Percentiles rank a stretch among this genome's conserved stretches.
Evolutionary conservation across 35 echinoderm and acorn worm genomes (phyloP).

Genomic region (Amphiura filiformis): DNA sequence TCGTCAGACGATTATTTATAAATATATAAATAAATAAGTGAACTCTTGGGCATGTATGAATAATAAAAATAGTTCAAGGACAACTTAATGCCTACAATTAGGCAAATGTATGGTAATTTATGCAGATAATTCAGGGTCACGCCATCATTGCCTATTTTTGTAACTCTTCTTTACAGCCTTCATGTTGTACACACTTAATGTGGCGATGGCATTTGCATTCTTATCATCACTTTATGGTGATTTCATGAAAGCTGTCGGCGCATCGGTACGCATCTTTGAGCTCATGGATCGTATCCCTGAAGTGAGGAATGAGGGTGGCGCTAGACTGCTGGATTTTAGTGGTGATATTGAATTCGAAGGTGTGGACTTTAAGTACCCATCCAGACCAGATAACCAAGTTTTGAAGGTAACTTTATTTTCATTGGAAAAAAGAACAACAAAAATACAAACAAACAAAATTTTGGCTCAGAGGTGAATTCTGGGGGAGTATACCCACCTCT

Average conservation of each 20-base stretch:
- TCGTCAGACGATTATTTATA: too few relatives aligned
- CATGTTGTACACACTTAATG: slow-evolving; percentile 98
- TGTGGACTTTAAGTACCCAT: slow-evolving; percentile 84
- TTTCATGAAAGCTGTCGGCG: slow-evolving; percentile 97
- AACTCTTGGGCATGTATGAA: too few relatives aligned
- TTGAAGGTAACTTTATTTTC: slow-evolving; percentile 67
- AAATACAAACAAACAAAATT: background rate
- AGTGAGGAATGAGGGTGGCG: slow-evolving; percentile 62
- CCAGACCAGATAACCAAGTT: slow-evolving; percentile 82
- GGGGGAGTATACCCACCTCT: background rate
- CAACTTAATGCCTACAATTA: too few relatives aligned
- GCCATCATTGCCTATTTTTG: too few relatives aligned
- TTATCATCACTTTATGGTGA: slow-evolving; percentile 91
- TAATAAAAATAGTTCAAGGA: too few relatives aligned
- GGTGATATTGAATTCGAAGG: slow-evolving; percentile 66
- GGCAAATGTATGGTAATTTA: too few relatives aligned
- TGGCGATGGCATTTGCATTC: slow-evolving; percentile 99
- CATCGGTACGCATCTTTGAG: slow-evolving; percentile 84
- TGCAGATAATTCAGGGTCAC: too few relatives aligned
- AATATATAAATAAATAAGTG: too few relatives aligned
- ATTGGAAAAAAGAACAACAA: too few relatives aligned
- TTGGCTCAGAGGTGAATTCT: background rate
- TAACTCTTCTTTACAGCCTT: slow-evolving; percentile 53
- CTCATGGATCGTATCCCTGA: slow-evolving; percentile 85
- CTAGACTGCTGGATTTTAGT: slow-evolving; percentile 51